Evolutionary conservation across 2,113 vertebrate genomes (phyloP).

Genomic region (Natator depressus): DNA sequence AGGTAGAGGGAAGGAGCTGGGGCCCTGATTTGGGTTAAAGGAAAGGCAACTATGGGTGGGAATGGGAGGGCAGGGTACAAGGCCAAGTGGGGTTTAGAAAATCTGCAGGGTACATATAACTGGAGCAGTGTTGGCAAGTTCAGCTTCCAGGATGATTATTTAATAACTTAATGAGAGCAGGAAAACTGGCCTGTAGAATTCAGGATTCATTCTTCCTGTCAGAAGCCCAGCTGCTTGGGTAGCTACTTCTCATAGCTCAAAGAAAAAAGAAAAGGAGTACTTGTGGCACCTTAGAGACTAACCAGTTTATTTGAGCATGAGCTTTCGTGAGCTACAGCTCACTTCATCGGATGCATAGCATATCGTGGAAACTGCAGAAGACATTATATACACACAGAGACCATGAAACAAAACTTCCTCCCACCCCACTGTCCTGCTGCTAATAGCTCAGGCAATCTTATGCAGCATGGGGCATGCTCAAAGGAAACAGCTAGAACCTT

Average conservation of each 20-base stretch:
- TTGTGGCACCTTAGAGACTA: too few species aligned
- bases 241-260: background rate
- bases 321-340: too few species aligned
- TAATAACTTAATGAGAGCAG: background rate
- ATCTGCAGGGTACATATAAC: background rate
- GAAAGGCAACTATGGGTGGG: background rate
- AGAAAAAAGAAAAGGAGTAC: too few species aligned
- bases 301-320: too few species aligned
- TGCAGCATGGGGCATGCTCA: background rate
- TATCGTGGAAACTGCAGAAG: too few species aligned
- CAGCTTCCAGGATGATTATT: background rate
- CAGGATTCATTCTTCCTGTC: background rate
- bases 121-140: background rate
- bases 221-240: background rate
- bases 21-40: background rate
- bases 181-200: background rate
- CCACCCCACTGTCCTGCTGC: too few species aligned
- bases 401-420: too few species aligned
- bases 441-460: background rate
- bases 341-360: too few species aligned
- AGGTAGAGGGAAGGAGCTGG: background rate
- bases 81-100: background rate
- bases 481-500: background rate
- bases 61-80: background rate
- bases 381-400: too few species aligned